Evolutionary conservation across 2,113 vertebrate genomes (phyloP), one percentile per base, ranked within the genome.

Genomic region (Catharus fuscescens): DNA sequence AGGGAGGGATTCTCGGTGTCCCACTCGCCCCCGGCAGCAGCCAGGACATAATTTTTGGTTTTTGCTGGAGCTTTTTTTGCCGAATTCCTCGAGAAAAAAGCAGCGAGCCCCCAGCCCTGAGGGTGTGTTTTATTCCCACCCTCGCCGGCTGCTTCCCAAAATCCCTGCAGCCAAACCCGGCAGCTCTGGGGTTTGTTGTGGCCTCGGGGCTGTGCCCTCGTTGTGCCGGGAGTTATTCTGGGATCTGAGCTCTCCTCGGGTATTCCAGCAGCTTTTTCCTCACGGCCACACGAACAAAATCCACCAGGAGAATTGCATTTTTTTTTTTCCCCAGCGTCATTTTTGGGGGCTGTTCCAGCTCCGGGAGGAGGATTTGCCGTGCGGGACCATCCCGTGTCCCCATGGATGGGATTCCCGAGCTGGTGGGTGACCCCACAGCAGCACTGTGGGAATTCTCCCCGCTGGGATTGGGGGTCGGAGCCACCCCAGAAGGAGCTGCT

Each of bases 251-350:
- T 47, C 45, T 47, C 45, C 45, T 50, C 48, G 48, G 24, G 14
- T 50, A 16, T 50, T 50, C 48, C 48, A 15, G 24, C 48, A 26
- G 48, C 13, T 25, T 50, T 50, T 50, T 24, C 40, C 40, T 40
- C 48, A 48, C 0, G 2, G n/a, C 59, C 12, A 0, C 34, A 7
- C 1, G 1, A 6, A 64, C 62, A 77, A 80, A 89, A 78, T 17
- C 28, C 52, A 34, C 0, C 0, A 18, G 48, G 38, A 59, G 13
- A 1, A 0, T 18, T 67, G 11, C 1, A 4, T 18, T 36, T n/a
- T 34, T 44, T 21, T 8, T n/a, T n/a, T n/a, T n/a, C n/a, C n/a
- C n/a, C n/a, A 38, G 50, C 0, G 1, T 8, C 0, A 0, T 29
- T 74, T 70, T 17, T 2, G 40, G 4, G 38, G 53, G 11, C 2